Percentiles rank a stretch among this genome's conserved stretches.
phyloP scores from a whole-genome alignment of 2,113 vertebrate species.

The Bubo blakistoni region DNA sequence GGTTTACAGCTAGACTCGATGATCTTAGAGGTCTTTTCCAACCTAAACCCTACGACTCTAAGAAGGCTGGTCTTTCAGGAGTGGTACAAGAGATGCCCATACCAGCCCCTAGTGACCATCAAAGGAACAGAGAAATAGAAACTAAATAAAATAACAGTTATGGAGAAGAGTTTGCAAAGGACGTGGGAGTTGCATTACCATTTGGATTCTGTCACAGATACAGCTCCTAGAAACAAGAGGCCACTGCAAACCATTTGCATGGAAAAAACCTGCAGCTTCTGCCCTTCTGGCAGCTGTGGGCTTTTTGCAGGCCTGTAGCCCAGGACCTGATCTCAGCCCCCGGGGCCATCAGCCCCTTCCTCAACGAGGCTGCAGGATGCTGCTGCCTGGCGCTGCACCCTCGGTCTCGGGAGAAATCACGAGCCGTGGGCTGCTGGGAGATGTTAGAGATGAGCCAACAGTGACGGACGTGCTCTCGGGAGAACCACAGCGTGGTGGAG shows the following conservation, averaged over 20 bases:
- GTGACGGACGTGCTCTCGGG: not conserved
- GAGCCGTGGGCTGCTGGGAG: not conserved
- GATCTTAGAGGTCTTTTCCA: too few species aligned
- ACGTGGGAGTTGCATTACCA: too few species aligned
- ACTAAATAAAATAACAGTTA: not conserved
- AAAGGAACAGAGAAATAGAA: not conserved
- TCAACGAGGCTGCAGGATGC: too few species aligned
- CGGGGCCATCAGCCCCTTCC: accelerated
- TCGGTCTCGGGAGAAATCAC: not conserved
- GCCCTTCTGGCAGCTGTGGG: not conserved
- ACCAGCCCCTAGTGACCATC: not conserved
- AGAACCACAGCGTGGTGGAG: not conserved
- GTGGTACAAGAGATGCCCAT: not conserved
- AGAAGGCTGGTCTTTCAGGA: not conserved
- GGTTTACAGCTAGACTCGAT: too few species aligned
- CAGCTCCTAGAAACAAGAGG: not conserved
- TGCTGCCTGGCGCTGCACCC: not conserved
- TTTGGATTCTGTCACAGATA: not conserved
- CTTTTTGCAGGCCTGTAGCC: not conserved
- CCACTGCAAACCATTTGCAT: not conserved
- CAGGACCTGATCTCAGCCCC: not conserved
- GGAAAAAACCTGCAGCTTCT: not conserved
- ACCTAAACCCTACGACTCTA: too few species aligned
- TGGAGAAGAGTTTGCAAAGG: not conserved
- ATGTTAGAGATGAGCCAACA: too few species aligned